Conservation (phyloP, 2,888 invertebrate species). For the Drosophila monieri region DNA sequence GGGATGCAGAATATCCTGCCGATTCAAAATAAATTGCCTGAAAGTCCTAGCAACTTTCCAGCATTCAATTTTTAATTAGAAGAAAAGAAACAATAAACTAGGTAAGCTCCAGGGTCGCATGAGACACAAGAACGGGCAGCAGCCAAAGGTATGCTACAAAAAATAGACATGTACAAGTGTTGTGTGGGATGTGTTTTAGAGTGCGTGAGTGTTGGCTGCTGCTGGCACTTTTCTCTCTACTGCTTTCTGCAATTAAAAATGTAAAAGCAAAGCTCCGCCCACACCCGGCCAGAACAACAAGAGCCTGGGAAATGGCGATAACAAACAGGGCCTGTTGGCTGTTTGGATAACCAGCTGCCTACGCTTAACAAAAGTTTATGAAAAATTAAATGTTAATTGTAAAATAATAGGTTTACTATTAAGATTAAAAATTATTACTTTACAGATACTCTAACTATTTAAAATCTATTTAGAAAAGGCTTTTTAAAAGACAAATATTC, state of each 20-base stretch:
- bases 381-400: neutral
- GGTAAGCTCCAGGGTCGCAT: constrained; percentile 24
- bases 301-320: constrained; percentile 27
- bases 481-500: neutral
- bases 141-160: constrained; percentile 68
- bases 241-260: constrained; percentile 62
- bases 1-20: constrained; percentile 4
- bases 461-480: too few relatives aligned
- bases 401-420: too few relatives aligned
- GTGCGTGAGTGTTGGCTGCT: constrained; percentile 29
- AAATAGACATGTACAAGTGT: constrained; percentile 19
- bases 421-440: neutral
- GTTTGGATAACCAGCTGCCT: constrained; percentile 9
- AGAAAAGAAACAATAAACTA: constrained; percentile 34
- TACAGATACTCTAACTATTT: too few relatives aligned
- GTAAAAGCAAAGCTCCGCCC: constrained; percentile 47
- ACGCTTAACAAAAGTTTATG: constrained; percentile 8
- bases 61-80: constrained; percentile 62
- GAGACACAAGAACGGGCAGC: constrained; percentile 28
- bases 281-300: constrained; percentile 19
- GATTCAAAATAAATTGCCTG: constrained; percentile 15
- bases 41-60: neutral
- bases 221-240: constrained; percentile 27
- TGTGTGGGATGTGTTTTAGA: constrained; percentile 3
- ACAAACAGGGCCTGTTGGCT: constrained; percentile 38